Conservation (phyloP, 1,140 invertebrate species). For the Solenopsis invicta region DNA sequence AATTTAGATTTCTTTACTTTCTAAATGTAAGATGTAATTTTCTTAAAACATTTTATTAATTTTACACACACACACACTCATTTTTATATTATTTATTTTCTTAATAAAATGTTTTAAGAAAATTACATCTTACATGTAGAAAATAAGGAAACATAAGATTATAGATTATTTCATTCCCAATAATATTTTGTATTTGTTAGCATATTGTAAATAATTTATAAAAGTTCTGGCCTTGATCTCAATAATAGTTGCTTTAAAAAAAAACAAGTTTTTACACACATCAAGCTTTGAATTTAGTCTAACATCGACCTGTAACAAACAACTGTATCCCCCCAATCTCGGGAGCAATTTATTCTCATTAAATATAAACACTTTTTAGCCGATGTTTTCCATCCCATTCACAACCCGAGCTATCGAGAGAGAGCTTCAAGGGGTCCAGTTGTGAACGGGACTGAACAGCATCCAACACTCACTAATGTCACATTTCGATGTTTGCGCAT, state of each 20-base stretch:
- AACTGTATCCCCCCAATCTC: neutral
- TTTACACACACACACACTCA: no score
- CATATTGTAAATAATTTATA: neutral
- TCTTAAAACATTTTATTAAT: neutral
- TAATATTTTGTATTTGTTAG: neutral
- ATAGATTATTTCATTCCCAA: neutral
- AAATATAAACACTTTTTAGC: slow-evolving; percentile 52
- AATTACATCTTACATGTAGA: neutral
- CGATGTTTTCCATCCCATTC: slow-evolving; percentile 24
- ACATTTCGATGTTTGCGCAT: slow-evolving; percentile 44
- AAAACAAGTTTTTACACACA: neutral
- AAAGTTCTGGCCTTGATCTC: neutral
- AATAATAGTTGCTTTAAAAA: neutral
- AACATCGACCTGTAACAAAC: neutral
- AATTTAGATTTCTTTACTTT: neutral
- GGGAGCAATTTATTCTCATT: slow-evolving; percentile 39
- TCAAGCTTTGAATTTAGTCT: neutral
- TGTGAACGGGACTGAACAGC: slow-evolving; percentile 37
- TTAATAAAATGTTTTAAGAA: neutral
- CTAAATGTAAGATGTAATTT: slow-evolving; percentile 1
- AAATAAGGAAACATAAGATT: neutral
- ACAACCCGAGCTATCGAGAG: slow-evolving; percentile 22
- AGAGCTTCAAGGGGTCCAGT: slow-evolving; percentile 44
- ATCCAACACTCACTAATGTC: slow-evolving; percentile 61
- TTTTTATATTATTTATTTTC: neutral